Conservation (phyloP, 2,888 invertebrate species). For the Eilema caniola region DNA sequence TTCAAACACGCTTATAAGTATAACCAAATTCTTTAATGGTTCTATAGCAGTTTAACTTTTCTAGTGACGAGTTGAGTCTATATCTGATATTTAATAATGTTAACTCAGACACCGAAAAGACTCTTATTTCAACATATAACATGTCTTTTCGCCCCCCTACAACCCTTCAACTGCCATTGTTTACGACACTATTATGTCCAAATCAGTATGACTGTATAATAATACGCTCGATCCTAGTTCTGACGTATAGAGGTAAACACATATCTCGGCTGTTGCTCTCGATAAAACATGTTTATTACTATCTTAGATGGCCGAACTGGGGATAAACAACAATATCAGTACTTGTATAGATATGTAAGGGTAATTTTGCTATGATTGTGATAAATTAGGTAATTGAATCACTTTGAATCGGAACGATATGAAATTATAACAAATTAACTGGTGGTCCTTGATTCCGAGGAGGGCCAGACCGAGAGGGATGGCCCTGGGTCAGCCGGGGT, state of each 20-base stretch:
- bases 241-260: constrained; percentile 6
- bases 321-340: constrained; percentile 12
- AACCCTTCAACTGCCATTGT: background rate
- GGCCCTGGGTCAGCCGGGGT: too few relatives aligned
- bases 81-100: too few relatives aligned
- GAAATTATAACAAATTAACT: too few relatives aligned
- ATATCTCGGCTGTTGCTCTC: constrained; percentile 14
- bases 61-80: too few relatives aligned
- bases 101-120: too few relatives aligned
- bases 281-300: constrained; percentile 9
- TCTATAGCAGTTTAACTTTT: too few relatives aligned
- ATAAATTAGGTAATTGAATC: constrained; percentile 10
- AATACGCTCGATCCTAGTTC: background rate
- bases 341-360: background rate
- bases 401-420: background rate
- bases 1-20: too few relatives aligned
- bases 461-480: too few relatives aligned
- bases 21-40: too few relatives aligned
- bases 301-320: background rate
- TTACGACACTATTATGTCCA: background rate
- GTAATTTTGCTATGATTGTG: background rate
- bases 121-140: background rate
- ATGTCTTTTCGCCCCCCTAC: background rate
- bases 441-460: too few relatives aligned
- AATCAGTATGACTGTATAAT: constrained; percentile 12